Percentiles rank a stretch among this genome's conserved stretches.
phyloP scores from a whole-genome alignment of 2,113 vertebrate genomes.

The Dipodomys ordii region DNA sequence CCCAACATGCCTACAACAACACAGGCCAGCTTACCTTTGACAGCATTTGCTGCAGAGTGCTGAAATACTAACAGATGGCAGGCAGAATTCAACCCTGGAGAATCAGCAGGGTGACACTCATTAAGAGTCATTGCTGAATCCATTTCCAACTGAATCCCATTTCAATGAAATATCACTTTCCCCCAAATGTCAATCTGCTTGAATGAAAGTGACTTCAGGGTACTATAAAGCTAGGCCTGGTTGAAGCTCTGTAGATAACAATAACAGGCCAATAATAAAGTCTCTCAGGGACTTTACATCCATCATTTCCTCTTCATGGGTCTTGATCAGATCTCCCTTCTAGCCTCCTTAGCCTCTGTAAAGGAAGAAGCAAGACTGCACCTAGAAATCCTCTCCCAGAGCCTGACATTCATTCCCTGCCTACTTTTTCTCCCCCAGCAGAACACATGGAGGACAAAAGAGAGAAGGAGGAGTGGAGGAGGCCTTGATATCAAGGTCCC shows the following conservation, averaged over 20 bases:
- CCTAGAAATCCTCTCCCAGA: neutral
- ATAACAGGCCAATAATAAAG: too few species aligned
- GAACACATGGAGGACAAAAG: neutral
- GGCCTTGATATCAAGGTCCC: neutral
- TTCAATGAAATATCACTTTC: constrained; percentile 51
- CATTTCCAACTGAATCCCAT: constrained; percentile 51
- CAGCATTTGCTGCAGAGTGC: constrained; percentile 5
- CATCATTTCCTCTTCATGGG: neutral
- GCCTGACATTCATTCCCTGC: neutral
- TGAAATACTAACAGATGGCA: constrained; percentile 55
- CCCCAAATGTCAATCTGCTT: constrained; percentile 35
- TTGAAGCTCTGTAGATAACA: neutral
- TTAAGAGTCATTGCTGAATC: constrained; percentile 51
- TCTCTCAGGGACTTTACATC: neutral
- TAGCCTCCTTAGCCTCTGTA: neutral
- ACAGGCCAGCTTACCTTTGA: neutral
- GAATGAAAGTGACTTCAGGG: constrained; percentile 23
- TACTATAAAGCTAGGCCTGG: neutral
- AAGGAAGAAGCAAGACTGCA: neutral
- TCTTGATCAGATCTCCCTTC: neutral
- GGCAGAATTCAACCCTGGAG: constrained; percentile 29
- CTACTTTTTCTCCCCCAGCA: neutral
- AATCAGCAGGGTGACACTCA: constrained; percentile 67
- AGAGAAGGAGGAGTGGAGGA: neutral
- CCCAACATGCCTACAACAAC: neutral